Evolutionary conservation across 1,140 invertebrate species (phyloP).

Genomic region (Musca domestica): DNA sequence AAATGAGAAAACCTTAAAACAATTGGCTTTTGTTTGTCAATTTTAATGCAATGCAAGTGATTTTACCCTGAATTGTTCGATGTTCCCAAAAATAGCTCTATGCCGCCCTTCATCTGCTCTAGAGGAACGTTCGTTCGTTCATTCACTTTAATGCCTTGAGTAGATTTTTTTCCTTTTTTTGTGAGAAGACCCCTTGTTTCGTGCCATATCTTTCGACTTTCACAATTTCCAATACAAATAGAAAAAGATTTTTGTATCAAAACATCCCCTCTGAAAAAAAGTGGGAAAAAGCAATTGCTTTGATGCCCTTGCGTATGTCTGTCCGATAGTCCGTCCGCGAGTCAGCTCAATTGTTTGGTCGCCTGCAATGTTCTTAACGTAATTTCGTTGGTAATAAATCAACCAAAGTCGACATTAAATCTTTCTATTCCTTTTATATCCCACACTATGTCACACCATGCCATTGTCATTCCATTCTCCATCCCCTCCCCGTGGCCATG

Average conservation of each 20-base stretch:
- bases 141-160: slow-evolving; percentile 1
- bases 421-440: slow-evolving; percentile 37
- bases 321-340: background rate
- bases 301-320: background rate
- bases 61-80: background rate
- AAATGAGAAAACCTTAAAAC: background rate
- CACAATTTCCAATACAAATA: slow-evolving; percentile 3
- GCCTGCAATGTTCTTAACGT: slow-evolving; percentile 38
- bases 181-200: background rate
- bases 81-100: background rate
- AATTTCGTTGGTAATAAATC: slow-evolving; percentile 55
- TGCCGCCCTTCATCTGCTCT: no score
- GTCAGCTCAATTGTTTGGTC: background rate
- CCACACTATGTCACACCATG: slow-evolving; percentile 21
- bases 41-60: slow-evolving; percentile 8
- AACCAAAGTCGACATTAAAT: slow-evolving; percentile 55
- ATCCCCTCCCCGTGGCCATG: background rate
- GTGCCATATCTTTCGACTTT: slow-evolving; percentile 1
- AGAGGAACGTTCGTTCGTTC: slow-evolving; percentile 5
- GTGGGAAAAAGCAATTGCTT: background rate
- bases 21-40: slow-evolving; percentile 17
- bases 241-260: background rate
- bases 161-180: background rate
- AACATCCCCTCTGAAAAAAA: background rate
- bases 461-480: background rate